Evolutionary conservation across 2,888 invertebrate species (phyloP), one percentile per base, ranked within the genome.

Genomic region (Nipponacmea schrenckii): DNA sequence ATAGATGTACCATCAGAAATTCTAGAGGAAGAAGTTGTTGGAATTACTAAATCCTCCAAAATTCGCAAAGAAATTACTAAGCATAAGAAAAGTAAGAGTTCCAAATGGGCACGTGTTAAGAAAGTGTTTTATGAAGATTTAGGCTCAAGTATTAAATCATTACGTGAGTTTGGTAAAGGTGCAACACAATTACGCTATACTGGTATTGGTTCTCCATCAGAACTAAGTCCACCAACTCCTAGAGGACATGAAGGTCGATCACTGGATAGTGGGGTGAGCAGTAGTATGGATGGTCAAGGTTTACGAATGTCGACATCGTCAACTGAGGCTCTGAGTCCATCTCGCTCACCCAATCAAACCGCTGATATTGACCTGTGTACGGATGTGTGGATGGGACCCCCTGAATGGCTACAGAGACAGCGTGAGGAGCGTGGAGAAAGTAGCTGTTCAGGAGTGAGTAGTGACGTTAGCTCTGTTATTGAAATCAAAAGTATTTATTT

Each of bases 21-120:
- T 20, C 71, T 80, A 67, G 83, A 84, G 69, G 81, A 82, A 64
- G 79, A 82, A 17, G 70, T 72, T 44, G 71, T 70, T 24, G 46
- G 66, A 3, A 31, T 62, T 4, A 45, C 68, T 14, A 68, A 76
- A 56, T 66, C 67, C 5, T 39, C 69, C n/a, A 48, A 62, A 17
- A 31, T 62, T n/a, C 64, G 68, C 15, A 68, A 74, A 68, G 66
- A 74, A 66, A 68, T 75, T 39, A 39, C 72, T 68, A 75, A 77
- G 69, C 76, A 74, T 66, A 76, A 81, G 77, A 84, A 84, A 73
- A 78, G 82, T 56, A 84, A 83, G 77, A 92, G 94, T 67, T 95
- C 95, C 0, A 95, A 95, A 85, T 96, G 95, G 95, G 95, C 94
- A 0, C 93, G 93, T 89, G 95, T 96, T 14, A 96, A 95, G 88